These are phyloP conservation scores for Eucera pruinosa DNA, from an alignment of 2,888 invertebrate species.

Conservation along the genomic window DNA sequence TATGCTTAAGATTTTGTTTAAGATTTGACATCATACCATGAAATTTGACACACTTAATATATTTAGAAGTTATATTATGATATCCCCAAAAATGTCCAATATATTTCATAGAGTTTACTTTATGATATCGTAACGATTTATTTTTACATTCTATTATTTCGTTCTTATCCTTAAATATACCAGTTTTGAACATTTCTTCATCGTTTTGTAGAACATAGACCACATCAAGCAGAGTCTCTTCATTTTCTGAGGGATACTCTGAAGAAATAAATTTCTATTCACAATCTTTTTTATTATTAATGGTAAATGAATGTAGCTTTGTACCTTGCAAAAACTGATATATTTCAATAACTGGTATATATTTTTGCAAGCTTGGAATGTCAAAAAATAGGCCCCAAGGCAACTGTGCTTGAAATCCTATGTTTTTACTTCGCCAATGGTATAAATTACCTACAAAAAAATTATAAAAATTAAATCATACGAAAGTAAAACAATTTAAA, in stretches of 20 bases:
- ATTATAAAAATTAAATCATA: too few relatives aligned
- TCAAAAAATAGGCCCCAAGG: conserved; percentile 96
- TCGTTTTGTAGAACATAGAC: conserved; percentile 94
- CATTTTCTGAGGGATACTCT: conserved; percentile 84
- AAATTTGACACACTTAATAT: conserved; percentile 91
- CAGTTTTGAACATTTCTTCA: conserved; percentile 92
- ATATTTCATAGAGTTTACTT: conserved; percentile 82
- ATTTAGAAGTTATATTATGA: conserved; percentile 87
- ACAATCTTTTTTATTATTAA: neutral
- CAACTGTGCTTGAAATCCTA: conserved; percentile 86
- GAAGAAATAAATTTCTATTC: conserved; percentile 58
- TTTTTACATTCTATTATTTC: conserved; percentile 86
- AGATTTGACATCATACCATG: conserved; percentile 91
- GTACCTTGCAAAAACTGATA: conserved; percentile 90
- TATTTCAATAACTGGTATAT: conserved; percentile 95
- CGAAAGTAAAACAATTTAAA: neutral
- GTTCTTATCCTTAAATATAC: conserved; percentile 93
- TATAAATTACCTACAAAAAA: conserved; percentile 86
- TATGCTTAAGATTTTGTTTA: conserved; percentile 86
- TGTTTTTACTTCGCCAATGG: conserved; percentile 92
- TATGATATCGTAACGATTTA: conserved; percentile 71
- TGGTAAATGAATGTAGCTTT: conserved; percentile 4
- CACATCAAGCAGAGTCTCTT: conserved; percentile 87
- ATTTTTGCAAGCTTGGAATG: conserved; percentile 89
- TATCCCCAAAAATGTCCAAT: conserved; percentile 90